Evolutionary conservation across 2,888 invertebrate genomes (phyloP).

Genomic region (Strigamia maritima): DNA sequence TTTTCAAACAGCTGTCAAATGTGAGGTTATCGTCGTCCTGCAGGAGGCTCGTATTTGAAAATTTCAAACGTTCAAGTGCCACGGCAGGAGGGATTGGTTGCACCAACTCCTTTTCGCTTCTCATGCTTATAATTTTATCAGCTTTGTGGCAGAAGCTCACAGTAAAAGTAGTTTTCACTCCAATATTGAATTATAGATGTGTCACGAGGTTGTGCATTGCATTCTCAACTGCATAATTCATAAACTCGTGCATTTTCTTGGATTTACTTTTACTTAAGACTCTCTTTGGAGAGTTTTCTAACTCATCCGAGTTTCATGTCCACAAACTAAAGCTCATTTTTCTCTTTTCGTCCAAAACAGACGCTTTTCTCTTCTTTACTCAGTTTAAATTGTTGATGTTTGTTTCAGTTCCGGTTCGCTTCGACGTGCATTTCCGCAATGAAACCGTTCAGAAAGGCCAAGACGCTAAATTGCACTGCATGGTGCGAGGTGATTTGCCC

Average conservation of each 20-base stretch:
- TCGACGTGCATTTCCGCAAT: conserved; percentile 26
- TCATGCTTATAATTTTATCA: conserved; percentile 7
- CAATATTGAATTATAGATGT: conserved; percentile 5
- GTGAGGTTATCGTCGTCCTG: neutral
- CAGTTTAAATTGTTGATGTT: too few relatives aligned
- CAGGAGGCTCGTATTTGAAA: neutral
- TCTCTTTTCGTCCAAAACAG: neutral
- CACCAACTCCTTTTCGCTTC: neutral
- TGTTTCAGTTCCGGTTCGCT: conserved; percentile 25
- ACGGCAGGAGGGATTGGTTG: neutral
- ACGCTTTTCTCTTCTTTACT: too few relatives aligned
- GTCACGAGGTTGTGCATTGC: neutral
- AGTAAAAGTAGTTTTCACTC: neutral
- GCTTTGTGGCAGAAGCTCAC: neutral
- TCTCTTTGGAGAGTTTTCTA: neutral
- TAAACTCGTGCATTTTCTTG: neutral
- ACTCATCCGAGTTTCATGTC: neutral
- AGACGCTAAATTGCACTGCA: conserved; percentile 31
- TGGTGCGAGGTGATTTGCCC: conserved; percentile 29
- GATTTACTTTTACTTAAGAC: conserved; percentile 5
- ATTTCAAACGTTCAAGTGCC: neutral
- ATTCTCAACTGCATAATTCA: neutral
- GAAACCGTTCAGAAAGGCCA: conserved; percentile 33
- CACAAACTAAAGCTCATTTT: neutral
- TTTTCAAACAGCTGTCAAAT: neutral